Percentiles rank a stretch among this genome's conserved stretches.
These are phyloP conservation scores for Spinus olivaceus DNA, from an alignment of 2,797 vertebrate genomes.

Conservation along the genomic window DNA sequence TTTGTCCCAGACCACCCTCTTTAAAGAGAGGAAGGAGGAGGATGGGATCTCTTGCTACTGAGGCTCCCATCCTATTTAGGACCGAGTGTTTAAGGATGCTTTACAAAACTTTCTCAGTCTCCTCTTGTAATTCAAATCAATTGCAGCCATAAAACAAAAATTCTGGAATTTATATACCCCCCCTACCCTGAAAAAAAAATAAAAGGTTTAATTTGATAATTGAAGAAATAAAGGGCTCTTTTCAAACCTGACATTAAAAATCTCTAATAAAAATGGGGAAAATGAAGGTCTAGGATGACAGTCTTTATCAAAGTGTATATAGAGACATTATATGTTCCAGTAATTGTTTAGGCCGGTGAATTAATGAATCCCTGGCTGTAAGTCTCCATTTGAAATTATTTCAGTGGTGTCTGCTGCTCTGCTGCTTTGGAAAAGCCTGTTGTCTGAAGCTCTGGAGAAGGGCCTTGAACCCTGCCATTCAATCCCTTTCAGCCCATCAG, in stretches of 20 bases:
- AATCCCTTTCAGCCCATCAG: conserved; percentile 99
- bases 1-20: conserved; percentile 55
- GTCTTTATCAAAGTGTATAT: conserved; percentile 83
- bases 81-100: conserved; percentile 41
- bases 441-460: conserved; percentile 95
- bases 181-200: neutral
- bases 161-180: conserved; percentile 56
- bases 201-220: conserved; percentile 71
- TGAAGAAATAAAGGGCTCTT: conserved; percentile 72
- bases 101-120: conserved; percentile 58
- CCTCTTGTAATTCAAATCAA: conserved; percentile 60
- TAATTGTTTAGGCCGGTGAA: conserved; percentile 85
- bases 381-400: conserved; percentile 98
- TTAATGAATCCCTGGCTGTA: conserved; percentile 83
- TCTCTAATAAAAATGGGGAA: conserved; percentile 73
- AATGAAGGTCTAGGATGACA: conserved; percentile 78
- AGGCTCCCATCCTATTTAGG: conserved; percentile 33
- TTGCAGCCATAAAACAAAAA: conserved; percentile 64
- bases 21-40: conserved; percentile 32
- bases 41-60: conserved; percentile 52
- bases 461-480: conserved; percentile 99
- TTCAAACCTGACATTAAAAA: conserved; percentile 75
- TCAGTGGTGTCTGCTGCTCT: conserved; percentile 88
- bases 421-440: conserved; percentile 92
- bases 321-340: conserved; percentile 83